These are phyloP conservation scores for Pseudachorutes palmiensis DNA, from an alignment of 1,140 invertebrate genomes.

Conservation along the genomic window DNA sequence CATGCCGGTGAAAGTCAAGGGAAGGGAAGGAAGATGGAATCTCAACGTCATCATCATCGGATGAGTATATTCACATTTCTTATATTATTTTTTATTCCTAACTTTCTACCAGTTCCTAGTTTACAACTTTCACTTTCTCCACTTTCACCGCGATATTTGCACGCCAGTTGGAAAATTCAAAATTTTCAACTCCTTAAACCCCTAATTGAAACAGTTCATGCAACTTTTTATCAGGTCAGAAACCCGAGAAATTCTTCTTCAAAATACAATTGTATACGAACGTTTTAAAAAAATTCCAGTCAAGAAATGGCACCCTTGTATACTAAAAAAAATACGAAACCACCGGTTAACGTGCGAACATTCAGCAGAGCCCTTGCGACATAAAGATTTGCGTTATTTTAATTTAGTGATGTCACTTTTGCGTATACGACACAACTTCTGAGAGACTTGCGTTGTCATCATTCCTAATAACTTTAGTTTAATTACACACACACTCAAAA, in stretches of 20 bases:
- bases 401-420: background rate
- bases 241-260: no score
- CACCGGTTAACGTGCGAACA: background rate
- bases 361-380: no score
- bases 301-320: background rate
- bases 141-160: background rate
- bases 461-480: constrained; percentile 3
- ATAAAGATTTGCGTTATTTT: no score
- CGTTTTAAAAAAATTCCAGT: background rate
- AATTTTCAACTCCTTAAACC: background rate
- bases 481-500: no score
- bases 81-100: background rate
- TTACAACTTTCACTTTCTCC: background rate
- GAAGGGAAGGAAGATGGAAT: background rate
- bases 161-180: background rate
- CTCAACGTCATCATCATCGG: background rate
- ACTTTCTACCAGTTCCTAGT: background rate
- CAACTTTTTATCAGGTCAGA: no score
- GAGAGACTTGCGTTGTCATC: constrained; percentile 3
- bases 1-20: background rate
- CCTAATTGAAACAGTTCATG: background rate
- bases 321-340: background rate
- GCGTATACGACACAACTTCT: background rate
- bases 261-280: constrained; percentile 6
- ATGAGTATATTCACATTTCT: background rate